Percentiles rank a stretch among this genome's conserved stretches.
These are phyloP conservation scores for Thecocarcelia acutangulata DNA, from an alignment of 2,888 invertebrate species.

Conservation along the genomic window DNA sequence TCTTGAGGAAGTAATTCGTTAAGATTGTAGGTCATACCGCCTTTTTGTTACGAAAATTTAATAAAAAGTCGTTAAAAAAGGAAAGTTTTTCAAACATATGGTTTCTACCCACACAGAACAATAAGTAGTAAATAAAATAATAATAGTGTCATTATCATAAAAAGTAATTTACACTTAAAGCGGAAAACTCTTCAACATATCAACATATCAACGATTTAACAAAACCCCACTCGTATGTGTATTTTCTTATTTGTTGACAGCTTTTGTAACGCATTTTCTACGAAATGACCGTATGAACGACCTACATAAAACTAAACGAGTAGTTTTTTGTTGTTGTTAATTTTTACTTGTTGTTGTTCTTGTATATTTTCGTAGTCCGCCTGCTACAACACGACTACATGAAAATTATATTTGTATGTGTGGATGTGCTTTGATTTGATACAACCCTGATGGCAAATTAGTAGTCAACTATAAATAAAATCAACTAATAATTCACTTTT, in stretches of 20 bases:
- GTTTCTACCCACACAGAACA: not conserved
- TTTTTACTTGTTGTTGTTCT: constrained; percentile 31
- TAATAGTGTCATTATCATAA: constrained; percentile 68
- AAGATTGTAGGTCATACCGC: no score
- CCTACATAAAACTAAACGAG: constrained; percentile 45
- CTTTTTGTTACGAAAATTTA: no score
- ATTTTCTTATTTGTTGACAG: constrained; percentile 5
- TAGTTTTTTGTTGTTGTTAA: constrained; percentile 21
- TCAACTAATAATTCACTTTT: no score
- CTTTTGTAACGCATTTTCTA: constrained; percentile 51
- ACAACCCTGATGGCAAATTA: no score
- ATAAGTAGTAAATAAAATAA: constrained; percentile 65
- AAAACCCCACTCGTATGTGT: not conserved
- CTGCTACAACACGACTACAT: constrained; percentile 40
- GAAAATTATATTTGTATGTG: constrained; percentile 42
- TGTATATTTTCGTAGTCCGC: constrained; percentile 26
- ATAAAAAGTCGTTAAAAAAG: no score
- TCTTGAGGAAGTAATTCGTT: no score
- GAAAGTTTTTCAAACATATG: no score
- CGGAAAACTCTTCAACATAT: constrained; percentile 30
- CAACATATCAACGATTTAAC: not conserved
- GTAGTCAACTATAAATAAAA: no score
- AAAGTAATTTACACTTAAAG: constrained; percentile 68
- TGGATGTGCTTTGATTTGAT: constrained; percentile 41
- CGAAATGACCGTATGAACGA: constrained; percentile 41